Evolutionary conservation across 2,888 invertebrate species (phyloP), one percentile per base, ranked within the genome.

Genomic region (Drosophila rubida): DNA sequence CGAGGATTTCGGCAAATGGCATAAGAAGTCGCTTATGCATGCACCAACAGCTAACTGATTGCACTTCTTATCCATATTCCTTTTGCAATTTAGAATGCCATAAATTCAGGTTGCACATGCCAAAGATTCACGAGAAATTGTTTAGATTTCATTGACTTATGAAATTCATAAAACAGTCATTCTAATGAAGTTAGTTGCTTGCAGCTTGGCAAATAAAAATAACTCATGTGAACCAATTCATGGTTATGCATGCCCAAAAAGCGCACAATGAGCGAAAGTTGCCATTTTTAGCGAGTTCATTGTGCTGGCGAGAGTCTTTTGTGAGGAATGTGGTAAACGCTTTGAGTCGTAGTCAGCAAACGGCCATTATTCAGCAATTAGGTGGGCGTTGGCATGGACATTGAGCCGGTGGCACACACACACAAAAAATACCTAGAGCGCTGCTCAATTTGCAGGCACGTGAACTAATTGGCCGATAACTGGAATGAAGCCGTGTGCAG

Each of bases 11-110:
- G 71, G 78, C 50, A 72, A 72, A 53, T 50, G 55, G 58, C 69
- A 67, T 72, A 67, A 69, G 69, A 13, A 41, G 50, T 67, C 66
- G 68, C 75, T 80, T 75, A 84, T 78, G 71, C 67, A 48, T 60
- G 66, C 69, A 67, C 72, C 67, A 59, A 72, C 77, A 72, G 46
- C 69, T 75, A 84, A 69, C 81, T 72, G 80, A 80, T 65, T 76
- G 57, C 48, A 51, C 48, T 45, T 62, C 42, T 37, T 60, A 53
- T 49, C 45, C 41, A 48, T 45, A 7, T 50, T 57, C 32, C 62
- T 59, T 35, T 59, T 39, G 57, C 57, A 66, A 66, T 58, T 57
- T 59, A 41, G 82, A 79, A 57, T 79, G 51, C 66, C 50, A 50
- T 75, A 61, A 70, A 75, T 61, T 58, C 45, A 58, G 9, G 23